These are phyloP conservation scores for Thamnophis sirtalis DNA, from an alignment of 2,113 vertebrate genomes.

Conservation along the genomic window DNA sequence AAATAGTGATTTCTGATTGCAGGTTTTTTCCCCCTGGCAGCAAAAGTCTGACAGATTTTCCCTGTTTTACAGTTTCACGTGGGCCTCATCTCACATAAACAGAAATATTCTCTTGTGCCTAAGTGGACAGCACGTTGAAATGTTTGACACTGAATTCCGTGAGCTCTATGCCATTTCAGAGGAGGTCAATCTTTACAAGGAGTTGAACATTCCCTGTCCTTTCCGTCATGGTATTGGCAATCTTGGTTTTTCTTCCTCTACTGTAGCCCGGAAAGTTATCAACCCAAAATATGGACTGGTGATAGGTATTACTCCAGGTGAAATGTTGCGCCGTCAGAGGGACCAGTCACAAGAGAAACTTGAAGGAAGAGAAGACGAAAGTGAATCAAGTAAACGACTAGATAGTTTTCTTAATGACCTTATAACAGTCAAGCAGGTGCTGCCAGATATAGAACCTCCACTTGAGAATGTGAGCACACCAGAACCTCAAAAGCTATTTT, in stretches of 20 bases:
- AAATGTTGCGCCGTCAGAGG: slow-evolving; percentile 69
- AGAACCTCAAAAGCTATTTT: slow-evolving; percentile 45
- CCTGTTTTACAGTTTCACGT: slow-evolving; percentile 79
- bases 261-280: slow-evolving; percentile 87
- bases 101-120: slow-evolving; percentile 88
- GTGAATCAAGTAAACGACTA: slow-evolving; percentile 63
- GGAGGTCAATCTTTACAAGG: slow-evolving; percentile 80
- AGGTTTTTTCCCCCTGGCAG: neutral
- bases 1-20: neutral
- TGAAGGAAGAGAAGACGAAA: slow-evolving; percentile 59
- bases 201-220: slow-evolving; percentile 68
- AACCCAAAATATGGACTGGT: slow-evolving; percentile 90
- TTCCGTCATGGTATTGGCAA: slow-evolving; percentile 48
- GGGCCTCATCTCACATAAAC: slow-evolving; percentile 87
- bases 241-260: slow-evolving; percentile 57
- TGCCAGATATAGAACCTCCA: slow-evolving; percentile 65
- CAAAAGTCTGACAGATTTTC: neutral
- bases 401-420: slow-evolving; percentile 73
- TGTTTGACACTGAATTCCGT: slow-evolving; percentile 88
- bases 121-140: slow-evolving; percentile 86
- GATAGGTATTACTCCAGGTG: slow-evolving; percentile 68
- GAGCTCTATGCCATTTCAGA: slow-evolving; percentile 91
- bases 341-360: slow-evolving; percentile 24
- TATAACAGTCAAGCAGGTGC: slow-evolving; percentile 67
- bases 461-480: slow-evolving; percentile 44